Base-by-base conservation (phyloP, 64 coral and sea anemone genomes). In the Hydrozoanthus tunicans region DNA sequence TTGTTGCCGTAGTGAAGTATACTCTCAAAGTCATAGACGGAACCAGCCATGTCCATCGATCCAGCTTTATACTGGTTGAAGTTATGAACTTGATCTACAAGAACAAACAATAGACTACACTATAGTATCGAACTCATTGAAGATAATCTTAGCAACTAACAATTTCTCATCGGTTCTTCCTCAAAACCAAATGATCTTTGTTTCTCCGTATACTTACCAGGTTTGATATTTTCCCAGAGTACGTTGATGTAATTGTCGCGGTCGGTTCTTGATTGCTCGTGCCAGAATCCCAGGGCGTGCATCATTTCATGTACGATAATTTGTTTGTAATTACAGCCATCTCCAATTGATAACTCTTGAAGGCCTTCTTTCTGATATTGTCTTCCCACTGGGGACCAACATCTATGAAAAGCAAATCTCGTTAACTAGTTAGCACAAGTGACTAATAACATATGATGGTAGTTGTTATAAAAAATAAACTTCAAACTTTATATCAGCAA, bases 1-100 rank as follows among this genome's bases (percentile, higher is more conserved):
- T 92, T 86, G 61, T 92, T 92, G 53, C 62, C 61, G 63, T 92
- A 92, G 23, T 92, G 91, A 69, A 92, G 68, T 5, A 92, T 65
- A 32, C 91, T 92, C 56, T 85, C 20, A 43, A 92, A 86, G 9
- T 92, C 91, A 92, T 92, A 92, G 53, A 88, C 26, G 4, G 84
- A 88, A 61, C 69, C 84, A 72, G n/a, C 20, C 69, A 88, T 4
- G 55, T 88, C 84, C 84, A 88, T 74, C 0, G 68, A 5, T 74
- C 9, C 24, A 43, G 55, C 53, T 13, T 88, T 25, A 59, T 88
- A 88, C 12, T 88, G 55, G 43, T 88, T 88, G 32, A 88, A 88
- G 20, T 88, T 88, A 60, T 88, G 84, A 7, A 88, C 1, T 15
- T 88, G 84, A 13, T 73, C 84, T 88, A 24, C 64, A 51, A 65